These are phyloP conservation scores for Euura saliciscinereae DNA, from an alignment of 1,140 invertebrate species.

Conservation along the genomic window DNA sequence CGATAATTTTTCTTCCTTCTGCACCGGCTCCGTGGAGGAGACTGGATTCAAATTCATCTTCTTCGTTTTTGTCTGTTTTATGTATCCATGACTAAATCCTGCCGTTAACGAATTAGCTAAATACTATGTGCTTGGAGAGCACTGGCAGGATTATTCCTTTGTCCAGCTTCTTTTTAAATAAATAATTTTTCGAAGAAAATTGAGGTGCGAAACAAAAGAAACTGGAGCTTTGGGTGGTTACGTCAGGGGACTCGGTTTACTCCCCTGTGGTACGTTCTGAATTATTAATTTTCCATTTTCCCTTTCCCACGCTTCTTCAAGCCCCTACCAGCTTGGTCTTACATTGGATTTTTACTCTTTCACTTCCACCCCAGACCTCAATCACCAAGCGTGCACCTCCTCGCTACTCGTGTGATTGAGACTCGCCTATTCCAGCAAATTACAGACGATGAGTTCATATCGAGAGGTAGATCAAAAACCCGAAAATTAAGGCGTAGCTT, in stretches of 20 bases:
- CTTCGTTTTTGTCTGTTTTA: background rate
- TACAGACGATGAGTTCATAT: conserved; percentile 17
- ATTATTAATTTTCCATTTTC: conserved; percentile 29
- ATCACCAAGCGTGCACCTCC: conserved; percentile 21
- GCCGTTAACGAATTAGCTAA: background rate
- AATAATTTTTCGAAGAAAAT: background rate
- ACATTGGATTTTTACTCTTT: conserved; percentile 23
- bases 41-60: background rate
- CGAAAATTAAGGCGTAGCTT: background rate
- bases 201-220: background rate
- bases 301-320: conserved; percentile 16
- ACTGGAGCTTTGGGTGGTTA: background rate
- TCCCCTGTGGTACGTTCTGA: conserved; percentile 3
- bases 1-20: background rate
- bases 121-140: background rate
- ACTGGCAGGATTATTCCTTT: background rate
- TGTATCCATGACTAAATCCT: background rate
- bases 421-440: background rate
- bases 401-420: conserved; percentile 24
- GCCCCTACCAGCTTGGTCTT: conserved; percentile 22
- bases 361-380: conserved; percentile 10
- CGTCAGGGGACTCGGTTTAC: background rate
- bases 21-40: too few species aligned
- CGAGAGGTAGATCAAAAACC: background rate
- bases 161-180: background rate